Evolutionary conservation across 2,888 invertebrate genomes (phyloP), one percentile per base, ranked within the genome.

Genomic region (Athetis lepigone): DNA sequence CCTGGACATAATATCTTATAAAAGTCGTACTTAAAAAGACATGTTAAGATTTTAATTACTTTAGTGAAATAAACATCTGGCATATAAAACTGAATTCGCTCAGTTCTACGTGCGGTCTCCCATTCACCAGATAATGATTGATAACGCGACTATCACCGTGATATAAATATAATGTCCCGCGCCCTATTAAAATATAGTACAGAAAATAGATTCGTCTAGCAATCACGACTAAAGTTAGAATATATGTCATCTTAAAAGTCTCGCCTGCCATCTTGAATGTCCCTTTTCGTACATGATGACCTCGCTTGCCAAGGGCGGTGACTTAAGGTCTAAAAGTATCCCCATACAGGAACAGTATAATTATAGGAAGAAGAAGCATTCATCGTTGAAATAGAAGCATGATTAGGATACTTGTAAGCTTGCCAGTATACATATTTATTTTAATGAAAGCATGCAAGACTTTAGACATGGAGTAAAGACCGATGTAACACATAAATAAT

Each of bases 131-230:
- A 43, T 23, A 45, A 11, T 25, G n/a, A 13, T 11, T 9, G 19
- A 36, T n/a, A 4, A 19, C 27, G 27, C 19, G 27, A 8, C 6
- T 36, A 23, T 13, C 16, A 27, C 6, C 8, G 1, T 33, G 36
- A 58, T 67, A 42, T 46, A 51, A 46, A 51, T 36, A 52, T 37
- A 46, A 57, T 49, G 36, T 9, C 61, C 47, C 47, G n/a, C 7
- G 42, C 5, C 27, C 16, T n/a, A n/a, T n/a, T n/a, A n/a, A n/a
- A n/a, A n/a, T n/a, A n/a, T n/a, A n/a, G n/a, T n/a, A n/a, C n/a
- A n/a, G n/a, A n/a, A n/a, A n/a, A n/a, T n/a, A n/a, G n/a, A n/a
- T n/a, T n/a, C 21, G 2, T 37, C n/a, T 33, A n/a, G 27, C 25
- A 63, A 33, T 56, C 46, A 25, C 37, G 27, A 19, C 33, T 21